Base-by-base conservation (phyloP, 1,140 invertebrate genomes). In the Halesus radiatus region DNA sequence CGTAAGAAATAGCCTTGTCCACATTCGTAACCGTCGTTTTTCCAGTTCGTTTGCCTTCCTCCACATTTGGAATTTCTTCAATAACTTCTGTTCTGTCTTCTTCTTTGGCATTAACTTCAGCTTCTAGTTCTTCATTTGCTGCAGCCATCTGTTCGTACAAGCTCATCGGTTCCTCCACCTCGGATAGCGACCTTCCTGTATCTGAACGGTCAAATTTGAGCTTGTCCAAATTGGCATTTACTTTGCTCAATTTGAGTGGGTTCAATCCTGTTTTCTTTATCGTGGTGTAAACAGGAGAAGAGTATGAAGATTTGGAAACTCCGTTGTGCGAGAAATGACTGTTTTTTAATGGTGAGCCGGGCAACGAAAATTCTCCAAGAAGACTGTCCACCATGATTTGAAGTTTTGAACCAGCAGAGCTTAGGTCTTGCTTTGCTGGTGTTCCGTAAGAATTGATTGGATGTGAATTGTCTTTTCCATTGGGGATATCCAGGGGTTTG, bases 381-480 rank as follows among this genome's bases (percentile, higher is more conserved):
- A 83, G 26, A 50, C 77, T 80, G 45, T 83, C 79, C 13, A 81
- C 82, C 82, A 83, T 83, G 1, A 64, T 45, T 73, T 83, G 79
- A 4, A 83, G 23, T 64, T 82, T 80, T 4, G 76, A 16, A 23
- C 53, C 20, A 1, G 60, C 13, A 1, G 62, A 50, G 4, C 32
- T 50, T n/a, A 26, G 18, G 20, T 81, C 77, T 32, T 79, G 58
- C 8, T 79, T 29, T 20, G 80, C n/a, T 4, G 82, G 82, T 20
- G 58, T 20, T 29, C 82, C 82, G 45, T 83, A 83, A 5, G 82
- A 83, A 53, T 80, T 83, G 10, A 45, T 52, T 20, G 66, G 79
- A 18, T 10, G 10, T n/a, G 18, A 50, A 50, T 58, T 53, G 15
- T 26, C 72, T 26, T 18, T 37, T 13, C 53, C 70, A 8, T 66